Evolutionary conservation across 2,113 vertebrate genomes (phyloP), one percentile per base, ranked within the genome.

Genomic region (Nerophis ophidion): DNA sequence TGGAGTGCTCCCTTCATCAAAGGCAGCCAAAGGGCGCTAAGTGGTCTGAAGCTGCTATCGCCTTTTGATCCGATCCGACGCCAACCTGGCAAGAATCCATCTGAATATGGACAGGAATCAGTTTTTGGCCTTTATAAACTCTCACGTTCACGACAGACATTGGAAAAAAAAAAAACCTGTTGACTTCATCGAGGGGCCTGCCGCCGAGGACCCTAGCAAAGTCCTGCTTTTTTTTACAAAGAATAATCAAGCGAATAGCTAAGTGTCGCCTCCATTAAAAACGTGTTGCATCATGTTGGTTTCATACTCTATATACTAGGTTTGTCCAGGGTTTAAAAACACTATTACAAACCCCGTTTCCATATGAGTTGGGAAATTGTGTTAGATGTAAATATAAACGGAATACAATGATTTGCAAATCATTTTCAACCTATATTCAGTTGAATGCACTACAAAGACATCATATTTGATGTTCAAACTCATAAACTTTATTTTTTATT

Each of bases 1-100:
- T 84, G 65, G 77, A 87, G 58, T 86, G 83, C 76, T 80, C 75
- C 90, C 89, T 91, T 90, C 87, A 91, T 89, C 88, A 91, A 92
- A 90, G 86, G 75, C 63, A 66, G 64, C 61, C 86, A 85, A 82
- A 84, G 89, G 87, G 87, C 80, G 81, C 80, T 85, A 87, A 92
- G 89, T 86, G 83, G 88, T 65, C 79, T 73, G 86, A 67, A 83
- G 75, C 84, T 66, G 70, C 80, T 63, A 38, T 72, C 61, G 75
- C 77, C 77, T 88, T 92, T 92, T 92, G 89, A 92, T 92, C 89
- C 88, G 72, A 58, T 80, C 72, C 45, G 74, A 71, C 66, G 68
- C 73, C 69, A 65, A 66, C 72, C 69, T 68, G 78, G 46, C 70
- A 75, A 61, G 81, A 71, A 69, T 75, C 77, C 75, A 84, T 88